phyloP scores from a whole-genome alignment of 2,888 invertebrate genomes.

The Meteorus cinctellus region DNA sequence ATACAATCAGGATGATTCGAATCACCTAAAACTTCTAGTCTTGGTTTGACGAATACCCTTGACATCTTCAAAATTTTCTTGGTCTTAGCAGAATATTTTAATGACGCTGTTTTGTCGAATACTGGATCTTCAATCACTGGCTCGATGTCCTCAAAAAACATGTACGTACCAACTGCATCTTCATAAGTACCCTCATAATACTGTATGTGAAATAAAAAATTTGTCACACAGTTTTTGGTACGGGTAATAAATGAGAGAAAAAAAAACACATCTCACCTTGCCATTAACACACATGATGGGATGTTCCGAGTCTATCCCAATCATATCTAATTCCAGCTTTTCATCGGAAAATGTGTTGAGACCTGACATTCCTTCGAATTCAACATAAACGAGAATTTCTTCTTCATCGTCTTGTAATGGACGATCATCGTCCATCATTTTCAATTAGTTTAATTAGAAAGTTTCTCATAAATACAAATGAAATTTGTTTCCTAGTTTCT shows the following conservation, averaged over 20 bases:
- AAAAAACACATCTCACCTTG: conserved; percentile 74
- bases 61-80: conserved; percentile 81
- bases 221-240: not conserved
- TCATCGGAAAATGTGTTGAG: conserved; percentile 74
- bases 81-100: conserved; percentile 79
- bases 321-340: conserved; percentile 76
- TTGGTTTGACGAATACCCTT: conserved; percentile 78
- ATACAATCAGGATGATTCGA: conserved; percentile 61
- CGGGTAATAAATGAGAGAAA: not conserved
- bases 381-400: conserved; percentile 78
- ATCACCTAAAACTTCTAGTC: conserved; percentile 68
- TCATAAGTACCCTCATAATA: conserved; percentile 80
- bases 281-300: conserved; percentile 82
- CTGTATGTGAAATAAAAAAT: conserved; percentile 52
- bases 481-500: not conserved
- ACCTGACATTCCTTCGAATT: conserved; percentile 75
- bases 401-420: conserved; percentile 75
- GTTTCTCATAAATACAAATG: not conserved
- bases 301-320: conserved; percentile 78
- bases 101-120: conserved; percentile 76
- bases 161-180: conserved; percentile 81
- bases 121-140: conserved; percentile 68
- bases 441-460: not conserved
- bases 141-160: conserved; percentile 81
- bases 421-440: conserved; percentile 53